Evolutionary conservation across 1,140 invertebrate genomes (phyloP), one percentile per base, ranked within the genome.

Genomic region (Drosophila equinoxialis): DNA sequence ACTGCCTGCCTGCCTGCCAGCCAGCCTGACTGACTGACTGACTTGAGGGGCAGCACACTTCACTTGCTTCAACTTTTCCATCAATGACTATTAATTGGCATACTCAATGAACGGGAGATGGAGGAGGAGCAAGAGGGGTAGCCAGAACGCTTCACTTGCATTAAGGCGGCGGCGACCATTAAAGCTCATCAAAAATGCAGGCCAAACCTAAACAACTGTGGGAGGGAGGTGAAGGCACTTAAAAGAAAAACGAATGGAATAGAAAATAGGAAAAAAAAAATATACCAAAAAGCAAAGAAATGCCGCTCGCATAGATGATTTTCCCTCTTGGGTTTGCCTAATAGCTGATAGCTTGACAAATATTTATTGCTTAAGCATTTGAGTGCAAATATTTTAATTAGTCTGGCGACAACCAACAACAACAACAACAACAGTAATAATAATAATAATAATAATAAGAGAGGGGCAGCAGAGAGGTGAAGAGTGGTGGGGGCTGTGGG

Each of bases 361-460:
- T 86, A 86, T 86, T 86, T 86, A 86, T 86, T 86, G 83, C 83
- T 80, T 83, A 86, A 87, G 79, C 84, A 83, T 86, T 87, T 89
- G 84, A 86, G 83, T 86, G 83, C 83, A 86, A 86, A 86, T 86
- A 86, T 86, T 86, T 86, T 86, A 86, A 86, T 86, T 86, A 86
- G 84, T 80, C 83, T 77, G 83, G 79, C 83, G 83, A 86, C 83
- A 82, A 83, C 45, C 45, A 65, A 65, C 74, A 77, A 77, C 62
- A 77, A 30, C 26, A 30, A 30, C 45, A 65, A 65, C 74, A 77
- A 77, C 68, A 77, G 6, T 6, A 30, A 1, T 1, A 30, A 30
- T 30, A 30, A 60, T 60, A 45, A 61, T 23, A 37, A 65, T 74
- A 77, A 77, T 57, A 77, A 61, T 57, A 45, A 62, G 26, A 37